A percentile compares a stretch with the other conserved stretches of the same genome.
phyloP scores from a whole-genome alignment of 2,888 invertebrate genomes.

The Selenia dentaria region DNA sequence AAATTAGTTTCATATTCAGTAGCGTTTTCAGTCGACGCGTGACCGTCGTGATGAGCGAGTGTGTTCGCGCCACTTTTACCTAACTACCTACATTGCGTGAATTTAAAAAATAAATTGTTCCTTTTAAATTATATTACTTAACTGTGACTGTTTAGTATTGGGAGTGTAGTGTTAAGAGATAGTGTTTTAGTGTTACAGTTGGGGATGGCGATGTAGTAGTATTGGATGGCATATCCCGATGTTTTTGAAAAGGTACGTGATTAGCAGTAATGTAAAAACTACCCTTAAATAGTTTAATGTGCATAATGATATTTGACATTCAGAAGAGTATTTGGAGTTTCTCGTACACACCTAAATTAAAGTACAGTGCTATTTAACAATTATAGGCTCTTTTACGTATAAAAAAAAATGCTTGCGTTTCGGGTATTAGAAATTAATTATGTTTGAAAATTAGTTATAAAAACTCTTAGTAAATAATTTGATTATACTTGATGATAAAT shows the following conservation, averaged over 20 bases:
- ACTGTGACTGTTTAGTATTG: slow-evolving; percentile 11
- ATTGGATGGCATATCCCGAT: slow-evolving; percentile 10
- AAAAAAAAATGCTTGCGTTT: no score
- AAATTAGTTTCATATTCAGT: slow-evolving; percentile 69
- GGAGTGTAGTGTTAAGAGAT: slow-evolving; percentile 16
- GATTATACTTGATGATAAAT: no score
- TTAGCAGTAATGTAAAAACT: background rate
- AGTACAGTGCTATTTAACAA: no score
- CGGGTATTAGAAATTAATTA: no score
- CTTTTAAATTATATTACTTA: slow-evolving; percentile 6
- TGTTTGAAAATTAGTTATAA: no score
- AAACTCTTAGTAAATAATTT: no score
- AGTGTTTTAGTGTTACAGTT: slow-evolving; percentile 7
- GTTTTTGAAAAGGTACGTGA: slow-evolving; percentile 20
- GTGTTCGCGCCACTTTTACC: slow-evolving; percentile 24
- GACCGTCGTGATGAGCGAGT: slow-evolving; percentile 40
- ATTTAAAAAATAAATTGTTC: slow-evolving; percentile 27
- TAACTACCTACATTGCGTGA: slow-evolving; percentile 24
- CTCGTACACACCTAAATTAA: no score
- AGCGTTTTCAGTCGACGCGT: slow-evolving; percentile 63
- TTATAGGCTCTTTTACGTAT: no score
- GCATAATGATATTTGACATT: no score
- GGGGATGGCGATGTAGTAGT: slow-evolving; percentile 2
- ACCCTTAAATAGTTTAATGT: no score
- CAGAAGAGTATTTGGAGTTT: no score